Evolutionary conservation across 1,140 invertebrate genomes (phyloP), one percentile per base, ranked within the genome.

Genomic region (Caenorhabditis inopinata): DNA sequence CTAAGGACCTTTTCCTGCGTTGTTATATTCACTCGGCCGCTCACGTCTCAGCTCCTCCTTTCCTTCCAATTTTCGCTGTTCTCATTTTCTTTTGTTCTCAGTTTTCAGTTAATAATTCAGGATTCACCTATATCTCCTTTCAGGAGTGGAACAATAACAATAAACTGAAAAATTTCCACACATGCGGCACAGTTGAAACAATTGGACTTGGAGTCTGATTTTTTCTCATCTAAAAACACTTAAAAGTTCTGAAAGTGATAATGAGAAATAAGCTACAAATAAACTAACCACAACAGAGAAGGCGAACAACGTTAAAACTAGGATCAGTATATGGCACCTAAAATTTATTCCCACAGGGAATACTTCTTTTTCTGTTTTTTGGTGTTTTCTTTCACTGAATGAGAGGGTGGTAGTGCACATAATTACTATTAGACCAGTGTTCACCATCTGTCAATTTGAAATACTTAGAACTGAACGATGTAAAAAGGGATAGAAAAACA

Each of bases 1-100:
- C 58, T 68, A 21, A 68, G 58, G 58, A 68, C 58, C 58, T 68
- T 9, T 68, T 68, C 58, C 58, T 68, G 58, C 38, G 58, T 27
- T 53, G 49, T 68, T 68, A 68, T 68, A 68, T 38, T 42, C 38
- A 32, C 51, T 58, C 11, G 51, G 27, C 9, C 53, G n/a, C 53
- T 25, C 49, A 53, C 23, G 5, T 25, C 25, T 29, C 51, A 68
- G 58, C 58, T 68, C 58, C 58, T 68, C 58, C 58, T 68, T 68
- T 68, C 14, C 5, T 18, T 32, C 16, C n/a, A 25, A 29, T 58
- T 58, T 16, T 21, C 32, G 14, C 32, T 68, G 58, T 38, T 32
- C 58, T 68, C 38, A 68, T 68, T 42, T 42, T 38, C 32, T 29
- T 38, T 68, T 68, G 25, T 68, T 68, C 38, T 68, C 48, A 51